phyloP scores from a whole-genome alignment of 2,888 invertebrate species.

The Mimumesa dahlbomi region DNA sequence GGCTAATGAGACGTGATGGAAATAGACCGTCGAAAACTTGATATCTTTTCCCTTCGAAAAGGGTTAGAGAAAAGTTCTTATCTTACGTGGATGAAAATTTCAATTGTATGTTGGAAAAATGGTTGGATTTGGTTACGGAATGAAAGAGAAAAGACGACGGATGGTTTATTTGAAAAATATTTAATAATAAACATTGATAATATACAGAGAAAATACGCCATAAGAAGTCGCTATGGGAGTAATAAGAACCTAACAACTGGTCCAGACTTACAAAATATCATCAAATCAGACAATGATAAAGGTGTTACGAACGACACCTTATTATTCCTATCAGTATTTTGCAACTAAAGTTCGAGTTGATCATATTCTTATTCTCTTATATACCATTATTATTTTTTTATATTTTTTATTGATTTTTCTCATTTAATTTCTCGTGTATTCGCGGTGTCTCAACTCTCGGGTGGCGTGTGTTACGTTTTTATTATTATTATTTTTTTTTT shows the following conservation, averaged over 20 bases:
- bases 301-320: constrained; percentile 70
- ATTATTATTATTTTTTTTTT: background rate
- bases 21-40: too few species aligned
- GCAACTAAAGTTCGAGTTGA: constrained; percentile 71
- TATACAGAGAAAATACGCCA: constrained; percentile 80
- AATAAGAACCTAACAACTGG: constrained; percentile 79
- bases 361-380: constrained; percentile 52
- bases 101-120: too few species aligned
- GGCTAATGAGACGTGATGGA: too few species aligned
- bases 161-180: constrained; percentile 78
- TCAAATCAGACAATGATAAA: constrained; percentile 78
- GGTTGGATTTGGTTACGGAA: too few species aligned
- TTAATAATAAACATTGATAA: constrained; percentile 80
- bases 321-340: constrained; percentile 70
- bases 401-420: constrained; percentile 27
- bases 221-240: constrained; percentile 79
- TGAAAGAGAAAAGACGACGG: background rate
- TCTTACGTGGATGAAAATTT: too few species aligned
- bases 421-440: constrained; percentile 30
- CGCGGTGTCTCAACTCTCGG: constrained; percentile 9
- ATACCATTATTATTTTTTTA: constrained; percentile 16
- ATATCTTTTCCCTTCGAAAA: too few species aligned
- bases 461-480: background rate
- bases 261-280: constrained; percentile 79
- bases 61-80: too few species aligned